Conservation (phyloP, 2,113 vertebrate genomes). For the Raja brachyura region DNA sequence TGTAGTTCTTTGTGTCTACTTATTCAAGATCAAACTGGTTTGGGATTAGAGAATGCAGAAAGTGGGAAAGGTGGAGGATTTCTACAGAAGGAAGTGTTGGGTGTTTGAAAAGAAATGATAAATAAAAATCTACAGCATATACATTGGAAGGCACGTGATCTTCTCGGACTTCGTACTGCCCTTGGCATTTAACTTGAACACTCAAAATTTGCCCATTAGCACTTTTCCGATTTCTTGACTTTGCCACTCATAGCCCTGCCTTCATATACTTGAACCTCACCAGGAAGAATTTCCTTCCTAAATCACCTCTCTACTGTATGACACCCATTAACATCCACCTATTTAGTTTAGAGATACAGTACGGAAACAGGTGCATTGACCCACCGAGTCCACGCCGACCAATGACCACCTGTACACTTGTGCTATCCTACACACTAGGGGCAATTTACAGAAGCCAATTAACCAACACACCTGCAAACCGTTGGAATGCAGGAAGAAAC, state of each 20-base stretch:
- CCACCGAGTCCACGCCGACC: too few relatives aligned
- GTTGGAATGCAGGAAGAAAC: too few relatives aligned
- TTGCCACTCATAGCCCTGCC: not conserved
- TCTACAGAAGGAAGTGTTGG: not conserved
- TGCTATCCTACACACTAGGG: too few relatives aligned
- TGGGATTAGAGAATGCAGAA: not conserved
- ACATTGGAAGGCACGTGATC: not conserved
- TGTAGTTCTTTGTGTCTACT: too few relatives aligned
- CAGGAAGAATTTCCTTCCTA: not conserved
- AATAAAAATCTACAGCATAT: not conserved
- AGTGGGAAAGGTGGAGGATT: not conserved
- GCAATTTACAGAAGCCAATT: too few relatives aligned
- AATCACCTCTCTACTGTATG: not conserved
- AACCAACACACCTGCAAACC: too few relatives aligned
- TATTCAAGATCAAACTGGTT: not conserved
- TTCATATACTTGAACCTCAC: not conserved
- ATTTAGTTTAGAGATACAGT: too few relatives aligned
- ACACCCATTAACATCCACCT: not conserved
- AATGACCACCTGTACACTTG: too few relatives aligned
- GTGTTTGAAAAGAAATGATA: not conserved
- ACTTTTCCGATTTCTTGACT: not conserved
- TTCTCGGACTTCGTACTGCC: not conserved
- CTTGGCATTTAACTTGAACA: not conserved
- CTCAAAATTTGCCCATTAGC: not conserved
- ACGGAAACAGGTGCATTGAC: too few relatives aligned